Percentiles rank a stretch among this genome's conserved stretches.
phyloP scores from a whole-genome alignment of 2,888 invertebrate genomes.

The Diarsia mendica region DNA sequence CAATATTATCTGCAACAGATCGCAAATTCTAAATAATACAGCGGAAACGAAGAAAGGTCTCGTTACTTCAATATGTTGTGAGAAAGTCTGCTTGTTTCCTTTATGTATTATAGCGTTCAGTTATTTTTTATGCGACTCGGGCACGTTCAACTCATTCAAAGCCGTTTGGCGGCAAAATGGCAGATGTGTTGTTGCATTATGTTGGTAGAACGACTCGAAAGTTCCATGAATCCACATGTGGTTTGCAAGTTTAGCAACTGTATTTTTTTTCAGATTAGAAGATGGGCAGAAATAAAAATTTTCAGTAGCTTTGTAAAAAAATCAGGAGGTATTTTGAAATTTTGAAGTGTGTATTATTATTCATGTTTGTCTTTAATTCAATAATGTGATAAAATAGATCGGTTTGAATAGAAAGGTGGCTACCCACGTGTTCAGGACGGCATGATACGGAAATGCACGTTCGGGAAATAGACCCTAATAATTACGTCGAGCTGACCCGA shows the following conservation, averaged over 20 bases:
- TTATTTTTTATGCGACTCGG: conserved; percentile 38
- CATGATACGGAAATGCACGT: background rate
- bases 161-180: conserved; percentile 48
- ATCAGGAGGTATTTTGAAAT: background rate
- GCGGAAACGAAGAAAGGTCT: conserved; percentile 46
- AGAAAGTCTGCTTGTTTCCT: conserved; percentile 54
- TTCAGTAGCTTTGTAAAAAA: background rate
- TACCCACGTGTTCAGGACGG: background rate
- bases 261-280: background rate
- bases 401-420: background rate
- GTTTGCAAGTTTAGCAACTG: conserved; percentile 1
- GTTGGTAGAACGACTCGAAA: conserved; percentile 30
- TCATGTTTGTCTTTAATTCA: background rate
- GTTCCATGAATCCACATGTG: conserved; percentile 15
- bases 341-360: background rate
- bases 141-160: conserved; percentile 33
- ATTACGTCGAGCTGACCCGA: background rate
- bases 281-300: background rate
- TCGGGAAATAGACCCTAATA: background rate
- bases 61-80: conserved; percentile 32
- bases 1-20: conserved; percentile 35
- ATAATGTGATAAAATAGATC: background rate
- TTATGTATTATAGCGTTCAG: conserved; percentile 25
- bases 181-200: conserved; percentile 46
- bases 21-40: conserved; percentile 30